A percentile compares a stretch with the other conserved stretches of the same genome.
Evolutionary conservation across 2,888 invertebrate species (phyloP).

Genomic region (Flabesymbios commensalis): DNA sequence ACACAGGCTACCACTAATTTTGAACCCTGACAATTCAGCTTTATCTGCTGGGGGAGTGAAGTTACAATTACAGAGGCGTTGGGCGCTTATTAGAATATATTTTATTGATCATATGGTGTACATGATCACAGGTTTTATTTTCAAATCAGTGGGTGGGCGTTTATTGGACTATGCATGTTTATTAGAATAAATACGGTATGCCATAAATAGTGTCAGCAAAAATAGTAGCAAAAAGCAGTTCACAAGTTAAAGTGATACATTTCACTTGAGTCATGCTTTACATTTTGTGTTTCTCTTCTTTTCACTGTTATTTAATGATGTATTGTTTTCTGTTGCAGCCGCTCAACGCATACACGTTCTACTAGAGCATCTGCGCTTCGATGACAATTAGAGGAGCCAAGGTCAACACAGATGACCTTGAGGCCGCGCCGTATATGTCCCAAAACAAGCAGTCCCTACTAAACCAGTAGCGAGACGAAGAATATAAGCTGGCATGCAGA

Average conservation of each 20-base stretch:
- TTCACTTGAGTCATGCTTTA: background rate
- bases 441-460: too few relatives aligned
- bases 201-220: background rate
- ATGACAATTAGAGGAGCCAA: background rate
- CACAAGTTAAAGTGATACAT: background rate
- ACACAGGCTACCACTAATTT: too few relatives aligned
- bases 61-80: too few relatives aligned
- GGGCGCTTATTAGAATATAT: too few relatives aligned
- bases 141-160: background rate
- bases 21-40: too few relatives aligned
- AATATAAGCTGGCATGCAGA: too few relatives aligned
- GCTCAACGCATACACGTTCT: background rate
- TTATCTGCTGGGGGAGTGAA: too few relatives aligned
- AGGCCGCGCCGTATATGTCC: too few relatives aligned
- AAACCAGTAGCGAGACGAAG: too few relatives aligned
- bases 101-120: too few relatives aligned
- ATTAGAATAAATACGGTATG: background rate
- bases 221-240: background rate
- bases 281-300: background rate
- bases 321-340: background rate
- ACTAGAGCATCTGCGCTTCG: conserved; percentile 5
- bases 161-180: background rate
- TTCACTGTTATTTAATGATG: too few relatives aligned
- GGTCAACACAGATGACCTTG: too few relatives aligned
- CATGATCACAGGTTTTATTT: background rate